A percentile compares a stretch with the other conserved stretches of the same genome.
phyloP scores from a whole-genome alignment of 2,113 vertebrate genomes.

The Sebastes fasciatus region DNA sequence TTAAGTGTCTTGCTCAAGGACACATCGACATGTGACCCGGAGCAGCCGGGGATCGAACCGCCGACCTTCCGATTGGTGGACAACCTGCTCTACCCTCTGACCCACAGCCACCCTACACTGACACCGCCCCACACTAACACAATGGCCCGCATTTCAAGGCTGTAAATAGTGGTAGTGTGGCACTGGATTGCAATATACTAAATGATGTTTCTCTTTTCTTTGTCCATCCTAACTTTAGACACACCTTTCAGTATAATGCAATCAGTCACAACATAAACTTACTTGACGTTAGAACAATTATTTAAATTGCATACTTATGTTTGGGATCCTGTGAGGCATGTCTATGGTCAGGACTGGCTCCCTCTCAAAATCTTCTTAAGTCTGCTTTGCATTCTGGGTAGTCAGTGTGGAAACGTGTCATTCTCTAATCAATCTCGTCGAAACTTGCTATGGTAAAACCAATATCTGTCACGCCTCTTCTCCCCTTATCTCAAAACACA shows the following conservation, averaged over 20 bases:
- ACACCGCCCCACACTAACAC: no score
- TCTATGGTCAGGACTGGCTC: neutral
- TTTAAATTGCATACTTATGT: neutral
- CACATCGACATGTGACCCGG: no score
- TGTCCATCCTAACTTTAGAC: neutral
- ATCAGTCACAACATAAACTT: neutral
- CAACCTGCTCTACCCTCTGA: no score
- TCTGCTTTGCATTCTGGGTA: neutral
- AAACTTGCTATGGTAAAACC: neutral
- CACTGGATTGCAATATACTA: neutral
- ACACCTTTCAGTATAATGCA: neutral
- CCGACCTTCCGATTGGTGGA: no score
- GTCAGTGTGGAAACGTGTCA: neutral
- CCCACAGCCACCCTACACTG: no score
- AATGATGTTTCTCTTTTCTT: neutral
- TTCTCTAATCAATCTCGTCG: neutral
- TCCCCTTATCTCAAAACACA: neutral
- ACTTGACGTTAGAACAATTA: neutral
- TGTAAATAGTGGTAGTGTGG: neutral
- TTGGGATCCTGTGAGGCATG: neutral
- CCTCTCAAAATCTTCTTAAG: neutral
- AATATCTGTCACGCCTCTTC: neutral
- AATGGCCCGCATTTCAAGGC: neutral
- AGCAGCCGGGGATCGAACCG: no score
- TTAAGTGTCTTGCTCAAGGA: no score